phyloP scores from a whole-genome alignment of 1,140 invertebrate species.

The Ostrea denselamellosa region DNA sequence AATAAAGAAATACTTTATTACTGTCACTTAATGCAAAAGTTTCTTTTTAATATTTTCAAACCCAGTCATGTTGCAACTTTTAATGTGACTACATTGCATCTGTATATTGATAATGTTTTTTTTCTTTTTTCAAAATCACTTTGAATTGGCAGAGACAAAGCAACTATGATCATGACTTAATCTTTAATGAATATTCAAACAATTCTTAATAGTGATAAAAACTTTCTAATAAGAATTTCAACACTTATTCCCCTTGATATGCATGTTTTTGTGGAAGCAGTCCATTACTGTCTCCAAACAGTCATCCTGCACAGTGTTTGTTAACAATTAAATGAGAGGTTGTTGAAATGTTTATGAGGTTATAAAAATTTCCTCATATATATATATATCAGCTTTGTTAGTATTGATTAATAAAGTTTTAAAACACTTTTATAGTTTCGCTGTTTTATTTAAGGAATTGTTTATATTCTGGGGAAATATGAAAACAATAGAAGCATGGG shows the following conservation, averaged over 20 bases:
- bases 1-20: conserved; percentile 1
- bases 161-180: too few relatives aligned
- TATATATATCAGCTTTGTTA: not conserved
- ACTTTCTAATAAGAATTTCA: too few relatives aligned
- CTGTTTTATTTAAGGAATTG: not conserved
- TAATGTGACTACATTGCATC: not conserved
- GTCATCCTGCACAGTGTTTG: not conserved
- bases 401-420: conserved; percentile 10
- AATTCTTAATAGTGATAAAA: too few relatives aligned
- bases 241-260: too few relatives aligned
- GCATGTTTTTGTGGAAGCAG: too few relatives aligned
- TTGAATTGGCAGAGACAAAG: not conserved
- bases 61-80: not conserved
- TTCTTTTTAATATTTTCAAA: not conserved
- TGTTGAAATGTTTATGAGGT: not conserved
- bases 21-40: not conserved
- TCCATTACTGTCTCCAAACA: too few relatives aligned
- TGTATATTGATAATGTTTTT: not conserved
- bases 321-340: not conserved
- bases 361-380: not conserved
- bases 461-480: too few relatives aligned
- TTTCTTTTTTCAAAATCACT: not conserved
- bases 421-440: not conserved
- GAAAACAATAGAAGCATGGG: too few relatives aligned
- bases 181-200: too few relatives aligned